phyloP scores from a whole-genome alignment of 2,797 vertebrate genomes.

The Triplophysa yarkandensis region DNA sequence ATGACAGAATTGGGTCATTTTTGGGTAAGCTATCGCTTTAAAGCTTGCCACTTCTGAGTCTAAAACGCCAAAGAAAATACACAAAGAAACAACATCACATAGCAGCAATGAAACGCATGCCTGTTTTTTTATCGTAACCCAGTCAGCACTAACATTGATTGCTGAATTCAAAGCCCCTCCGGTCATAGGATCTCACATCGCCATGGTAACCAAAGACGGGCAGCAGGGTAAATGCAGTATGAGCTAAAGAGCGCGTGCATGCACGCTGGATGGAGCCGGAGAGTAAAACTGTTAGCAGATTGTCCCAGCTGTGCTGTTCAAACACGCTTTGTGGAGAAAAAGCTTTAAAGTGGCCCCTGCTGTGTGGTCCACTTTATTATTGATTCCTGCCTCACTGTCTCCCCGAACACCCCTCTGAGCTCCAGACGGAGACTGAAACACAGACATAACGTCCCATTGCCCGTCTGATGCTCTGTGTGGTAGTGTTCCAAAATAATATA shows the following conservation, averaged over 20 bases:
- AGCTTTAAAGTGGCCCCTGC: constrained; percentile 42
- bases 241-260: constrained; percentile 17
- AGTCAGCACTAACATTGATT: constrained; percentile 32
- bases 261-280: constrained; percentile 31
- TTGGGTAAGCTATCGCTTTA: neutral
- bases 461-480: neutral
- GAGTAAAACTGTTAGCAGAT: constrained; percentile 47
- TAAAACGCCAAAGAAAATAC: neutral
- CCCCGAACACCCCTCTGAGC: constrained; percentile 17
- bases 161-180: constrained; percentile 28
- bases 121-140: constrained; percentile 39
- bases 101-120: constrained; percentile 5
- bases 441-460: constrained; percentile 15
- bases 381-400: constrained; percentile 53
- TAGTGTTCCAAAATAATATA: constrained; percentile 21
- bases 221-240: constrained; percentile 14
- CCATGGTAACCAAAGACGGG: constrained; percentile 36
- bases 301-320: constrained; percentile 47
- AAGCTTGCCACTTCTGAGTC: neutral
- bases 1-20: no score
- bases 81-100: constrained; percentile 12
- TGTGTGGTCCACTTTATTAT: constrained; percentile 59
- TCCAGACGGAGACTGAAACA: constrained; percentile 10
- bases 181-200: constrained; percentile 13
- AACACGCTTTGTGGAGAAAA: constrained; percentile 41